phyloP scores from a whole-genome alignment of 2,113 vertebrate genomes.

The Grantiella picta region DNA sequence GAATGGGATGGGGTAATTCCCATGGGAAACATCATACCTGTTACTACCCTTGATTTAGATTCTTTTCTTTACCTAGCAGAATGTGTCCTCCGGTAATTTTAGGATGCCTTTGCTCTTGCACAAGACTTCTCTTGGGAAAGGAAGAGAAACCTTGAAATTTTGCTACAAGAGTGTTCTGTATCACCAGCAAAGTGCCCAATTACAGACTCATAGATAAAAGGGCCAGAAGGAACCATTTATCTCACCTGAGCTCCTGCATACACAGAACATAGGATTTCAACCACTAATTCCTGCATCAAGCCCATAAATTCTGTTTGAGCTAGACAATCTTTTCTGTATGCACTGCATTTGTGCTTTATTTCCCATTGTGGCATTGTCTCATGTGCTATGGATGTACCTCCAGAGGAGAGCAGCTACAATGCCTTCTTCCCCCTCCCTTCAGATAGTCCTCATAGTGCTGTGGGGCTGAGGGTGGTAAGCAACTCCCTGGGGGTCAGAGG shows the following conservation, averaged over 20 bases:
- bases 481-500: neutral
- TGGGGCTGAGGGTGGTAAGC: neutral
- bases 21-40: neutral
- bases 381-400: rapidly evolving
- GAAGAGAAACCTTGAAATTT: neutral
- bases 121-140: neutral
- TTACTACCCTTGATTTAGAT: neutral
- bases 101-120: neutral
- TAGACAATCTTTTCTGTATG: neutral
- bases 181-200: neutral
- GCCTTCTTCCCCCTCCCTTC: neutral
- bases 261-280: neutral
- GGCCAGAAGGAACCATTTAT: neutral
- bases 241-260: neutral
- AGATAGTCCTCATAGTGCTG: neutral
- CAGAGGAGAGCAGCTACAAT: neutral
- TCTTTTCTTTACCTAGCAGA: neutral
- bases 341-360: neutral
- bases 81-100: neutral
- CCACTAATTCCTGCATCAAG: neutral
- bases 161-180: neutral
- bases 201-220: neutral
- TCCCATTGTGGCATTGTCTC: neutral
- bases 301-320: neutral
- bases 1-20: neutral